phyloP scores from a whole-genome alignment of 2,888 invertebrate species.

The Andrena minutula region DNA sequence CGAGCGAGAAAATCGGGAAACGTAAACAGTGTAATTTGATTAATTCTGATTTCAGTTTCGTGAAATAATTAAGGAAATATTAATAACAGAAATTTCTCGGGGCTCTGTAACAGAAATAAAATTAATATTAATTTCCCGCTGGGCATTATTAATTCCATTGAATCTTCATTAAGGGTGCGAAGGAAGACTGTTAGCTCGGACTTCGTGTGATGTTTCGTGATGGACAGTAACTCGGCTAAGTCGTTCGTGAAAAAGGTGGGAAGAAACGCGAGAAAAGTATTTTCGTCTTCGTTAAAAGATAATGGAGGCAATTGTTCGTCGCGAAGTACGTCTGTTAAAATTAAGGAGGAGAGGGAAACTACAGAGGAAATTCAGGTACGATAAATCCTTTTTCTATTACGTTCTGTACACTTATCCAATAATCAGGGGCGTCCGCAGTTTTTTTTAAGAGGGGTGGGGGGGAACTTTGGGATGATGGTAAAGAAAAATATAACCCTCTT shows the following conservation, averaged over 20 bases:
- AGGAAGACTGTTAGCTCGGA: background rate
- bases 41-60: constrained; percentile 4
- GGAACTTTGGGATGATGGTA: too few species aligned
- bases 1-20: too few species aligned
- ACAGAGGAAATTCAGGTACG: constrained; percentile 92
- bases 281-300: constrained; percentile 28
- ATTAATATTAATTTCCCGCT: background rate
- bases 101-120: background rate
- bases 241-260: constrained; percentile 23
- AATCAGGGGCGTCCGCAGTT: too few species aligned
- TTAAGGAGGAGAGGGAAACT: constrained; percentile 89
- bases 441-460: too few species aligned
- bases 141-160: background rate
- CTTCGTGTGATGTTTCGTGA: constrained; percentile 39
- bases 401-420: too few species aligned
- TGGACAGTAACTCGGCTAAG: constrained; percentile 38
- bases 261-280: constrained; percentile 25
- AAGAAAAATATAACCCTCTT: too few species aligned
- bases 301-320: constrained; percentile 22
- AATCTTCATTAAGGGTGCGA: constrained; percentile 1
- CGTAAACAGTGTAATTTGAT: background rate
- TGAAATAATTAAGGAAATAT: background rate
- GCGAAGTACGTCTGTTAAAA: constrained; percentile 77
- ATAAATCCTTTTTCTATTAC: background rate
- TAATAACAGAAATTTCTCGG: background rate